These are phyloP conservation scores for Psophia crepitans DNA, from an alignment of 2,113 vertebrate species.

Conservation along the genomic window DNA sequence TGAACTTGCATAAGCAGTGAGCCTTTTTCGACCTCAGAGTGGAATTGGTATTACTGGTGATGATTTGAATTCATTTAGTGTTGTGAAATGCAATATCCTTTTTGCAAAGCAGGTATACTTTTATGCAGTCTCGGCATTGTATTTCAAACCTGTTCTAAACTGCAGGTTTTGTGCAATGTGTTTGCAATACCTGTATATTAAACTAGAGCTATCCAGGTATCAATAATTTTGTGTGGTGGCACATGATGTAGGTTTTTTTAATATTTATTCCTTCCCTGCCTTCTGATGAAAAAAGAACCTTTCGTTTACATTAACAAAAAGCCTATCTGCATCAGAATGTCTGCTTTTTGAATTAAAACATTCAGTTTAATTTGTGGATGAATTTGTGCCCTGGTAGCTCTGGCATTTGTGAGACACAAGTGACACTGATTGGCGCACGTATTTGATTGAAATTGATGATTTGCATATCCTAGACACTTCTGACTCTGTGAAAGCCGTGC, in stretches of 20 bases:
- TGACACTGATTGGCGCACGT: neutral
- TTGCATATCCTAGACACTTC: neutral
- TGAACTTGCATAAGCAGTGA: constrained; percentile 7
- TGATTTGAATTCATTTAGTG: constrained; percentile 23
- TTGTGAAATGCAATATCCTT: constrained; percentile 7
- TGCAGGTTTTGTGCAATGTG: neutral
- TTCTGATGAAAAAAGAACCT: neutral
- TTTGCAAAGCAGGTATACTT: neutral
- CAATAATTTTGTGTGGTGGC: neutral
- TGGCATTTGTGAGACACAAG: neutral
- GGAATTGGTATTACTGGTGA: neutral
- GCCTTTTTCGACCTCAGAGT: neutral
- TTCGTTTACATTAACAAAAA: neutral
- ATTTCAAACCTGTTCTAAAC: neutral
- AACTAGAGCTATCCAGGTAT: neutral
- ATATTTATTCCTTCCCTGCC: neutral
- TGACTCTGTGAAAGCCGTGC: neutral
- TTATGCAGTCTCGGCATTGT: neutral
- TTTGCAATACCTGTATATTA: neutral
- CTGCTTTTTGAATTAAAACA: neutral
- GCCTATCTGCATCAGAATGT: neutral
- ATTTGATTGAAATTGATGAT: neutral
- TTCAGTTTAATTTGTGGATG: neutral
- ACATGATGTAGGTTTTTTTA: neutral
- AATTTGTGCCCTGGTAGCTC: neutral